Evolutionary conservation across 1,140 invertebrate genomes (phyloP), one percentile per base, ranked within the genome.

Genomic region (Aphelenchoides fujianensis): DNA sequence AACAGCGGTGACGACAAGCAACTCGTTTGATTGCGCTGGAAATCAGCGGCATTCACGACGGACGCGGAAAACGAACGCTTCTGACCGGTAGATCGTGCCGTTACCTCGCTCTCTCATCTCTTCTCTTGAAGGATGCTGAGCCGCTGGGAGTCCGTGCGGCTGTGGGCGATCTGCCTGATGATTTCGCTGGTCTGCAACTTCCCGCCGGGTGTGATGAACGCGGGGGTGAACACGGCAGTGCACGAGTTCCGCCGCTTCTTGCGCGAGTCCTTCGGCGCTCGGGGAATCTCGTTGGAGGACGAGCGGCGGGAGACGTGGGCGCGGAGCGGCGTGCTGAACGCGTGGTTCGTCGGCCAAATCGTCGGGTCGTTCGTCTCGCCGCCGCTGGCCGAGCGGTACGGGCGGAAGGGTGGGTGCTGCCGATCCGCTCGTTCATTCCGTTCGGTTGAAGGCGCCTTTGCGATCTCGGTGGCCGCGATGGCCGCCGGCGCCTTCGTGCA

Each of bases 211-310:
- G 41, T 48, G 12, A 48, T 48, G 41, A 48, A 48, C 41, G 12
- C 41, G 41, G 12, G 12, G 23, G 41, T 48, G 41, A 48, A 48
- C 41, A 48, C 41, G 41, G 41, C 41, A 23, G 41, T 48, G 12
- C 41, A 48, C 41, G 41, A 48, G 23, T 48, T 48, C 23, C 41
- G 41, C 12, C 23, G 12, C 23, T 48, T 48, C 23, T 23, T 48
- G 12, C 41, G 41, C 12, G 12, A 23, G 12, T 48, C 41, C 23
- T 48, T 48, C 23, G 41, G 12, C 23, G 41, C 41, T 48, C 3
- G 91, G 95, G 87, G 91, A 93, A 86, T 89, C 90, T 3, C 86
- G 93, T 31, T 93, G 93, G 0, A 87, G 91, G 79, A 86, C 96
- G 36, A 86, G 89, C 71, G 89, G 91, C 35, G 74, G 12, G 41